These are phyloP conservation scores for Holothuria glaberrima DNA, from an alignment of 35 echinoderm and acorn worm species.

Conservation along the genomic window DNA sequence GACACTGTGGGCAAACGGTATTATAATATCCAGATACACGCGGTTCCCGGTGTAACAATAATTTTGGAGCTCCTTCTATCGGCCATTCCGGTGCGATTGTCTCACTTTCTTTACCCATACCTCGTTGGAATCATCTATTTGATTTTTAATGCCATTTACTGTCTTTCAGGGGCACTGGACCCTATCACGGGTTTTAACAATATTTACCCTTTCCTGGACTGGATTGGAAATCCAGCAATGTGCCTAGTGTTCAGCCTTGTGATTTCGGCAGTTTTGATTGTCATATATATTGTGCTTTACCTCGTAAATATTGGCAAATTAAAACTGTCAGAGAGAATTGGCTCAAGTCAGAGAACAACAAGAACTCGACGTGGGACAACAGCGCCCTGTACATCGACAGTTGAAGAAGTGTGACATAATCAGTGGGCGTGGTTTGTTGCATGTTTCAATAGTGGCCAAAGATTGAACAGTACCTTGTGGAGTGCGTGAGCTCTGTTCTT, in stretches of 20 bases:
- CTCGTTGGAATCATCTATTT: constrained; percentile 28
- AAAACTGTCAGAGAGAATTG: background rate
- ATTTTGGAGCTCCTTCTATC: constrained; percentile 11
- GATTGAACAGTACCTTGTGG: too few relatives aligned
- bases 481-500: too few relatives aligned
- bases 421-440: too few relatives aligned
- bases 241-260: constrained; percentile 11
- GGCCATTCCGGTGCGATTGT: constrained; percentile 7
- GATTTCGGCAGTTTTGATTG: constrained; percentile 33
- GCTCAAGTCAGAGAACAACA: background rate
- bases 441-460: too few relatives aligned
- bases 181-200: constrained; percentile 14
- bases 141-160: constrained; percentile 32
- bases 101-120: constrained; percentile 39
- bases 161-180: constrained; percentile 40
- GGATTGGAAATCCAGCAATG: constrained; percentile 16
- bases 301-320: constrained; percentile 11
- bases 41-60: constrained; percentile 9
- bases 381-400: too few relatives aligned
- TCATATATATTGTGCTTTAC: constrained; percentile 30
- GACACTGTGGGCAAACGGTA: constrained; percentile 2
- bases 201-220: constrained; percentile 1
- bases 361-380: background rate
- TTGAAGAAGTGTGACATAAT: too few relatives aligned
- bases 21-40: constrained; percentile 30